phyloP scores from a whole-genome alignment of 2,888 invertebrate species.

The Chrysolina haemoptera region DNA sequence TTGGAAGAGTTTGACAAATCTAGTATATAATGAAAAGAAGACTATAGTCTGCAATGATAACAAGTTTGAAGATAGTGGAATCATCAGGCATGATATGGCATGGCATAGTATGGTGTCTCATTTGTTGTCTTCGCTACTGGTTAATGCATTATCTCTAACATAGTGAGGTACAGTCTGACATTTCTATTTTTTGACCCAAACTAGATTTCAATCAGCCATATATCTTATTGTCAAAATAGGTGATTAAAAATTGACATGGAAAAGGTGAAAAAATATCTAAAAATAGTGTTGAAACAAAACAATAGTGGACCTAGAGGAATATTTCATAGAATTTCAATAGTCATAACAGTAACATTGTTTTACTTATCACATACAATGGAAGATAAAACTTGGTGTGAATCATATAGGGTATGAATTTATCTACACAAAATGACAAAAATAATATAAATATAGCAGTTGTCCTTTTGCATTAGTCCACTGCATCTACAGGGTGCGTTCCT shows the following conservation, averaged over 20 bases:
- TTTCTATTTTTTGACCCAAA: neutral
- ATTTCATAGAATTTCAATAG: conserved; percentile 52
- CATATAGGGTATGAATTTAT: neutral
- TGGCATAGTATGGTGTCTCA: too few species aligned
- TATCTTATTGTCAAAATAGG: conserved; percentile 7
- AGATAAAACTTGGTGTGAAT: conserved; percentile 58
- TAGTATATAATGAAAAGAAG: too few species aligned
- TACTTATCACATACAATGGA: conserved; percentile 67
- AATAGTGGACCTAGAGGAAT: conserved; percentile 30
- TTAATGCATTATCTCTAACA: too few species aligned
- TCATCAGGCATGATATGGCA: too few species aligned
- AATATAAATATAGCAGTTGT: neutral
- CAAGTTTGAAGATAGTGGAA: too few species aligned
- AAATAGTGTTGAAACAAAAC: neutral
- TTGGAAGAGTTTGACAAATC: too few species aligned
- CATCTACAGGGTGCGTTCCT: neutral
- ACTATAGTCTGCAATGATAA: too few species aligned
- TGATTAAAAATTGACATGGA: neutral
- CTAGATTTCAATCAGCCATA: neutral
- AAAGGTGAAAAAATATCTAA: neutral
- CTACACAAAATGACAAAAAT: neutral
- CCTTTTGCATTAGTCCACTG: conserved; percentile 10
- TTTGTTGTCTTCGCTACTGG: too few species aligned
- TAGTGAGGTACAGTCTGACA: too few species aligned
- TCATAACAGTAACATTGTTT: conserved; percentile 51